Conservation (phyloP, 2,113 vertebrate genomes). For the Ctenodactylus gundi region DNA sequence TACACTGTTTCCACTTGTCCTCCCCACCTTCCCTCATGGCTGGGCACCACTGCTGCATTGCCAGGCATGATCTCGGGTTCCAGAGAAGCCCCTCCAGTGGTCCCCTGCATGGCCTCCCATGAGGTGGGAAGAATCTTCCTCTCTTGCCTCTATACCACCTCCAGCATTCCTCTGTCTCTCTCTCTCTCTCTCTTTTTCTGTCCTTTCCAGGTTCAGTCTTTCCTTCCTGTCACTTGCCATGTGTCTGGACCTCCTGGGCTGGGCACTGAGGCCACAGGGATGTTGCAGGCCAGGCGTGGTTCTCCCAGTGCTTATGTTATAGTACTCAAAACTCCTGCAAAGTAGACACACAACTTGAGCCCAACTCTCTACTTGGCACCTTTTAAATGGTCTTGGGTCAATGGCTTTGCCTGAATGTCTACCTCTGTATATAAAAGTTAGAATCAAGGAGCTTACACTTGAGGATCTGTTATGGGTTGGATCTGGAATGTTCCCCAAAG, state of each 20-base stretch:
- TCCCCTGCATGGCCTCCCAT: not conserved
- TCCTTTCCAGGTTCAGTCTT: not conserved
- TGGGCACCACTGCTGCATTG: not conserved
- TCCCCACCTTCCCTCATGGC: not conserved
- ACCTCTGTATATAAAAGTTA: conserved; percentile 28
- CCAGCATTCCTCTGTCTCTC: not conserved
- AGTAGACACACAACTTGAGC: not conserved
- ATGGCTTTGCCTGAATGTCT: conserved; percentile 16
- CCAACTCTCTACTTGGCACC: not conserved
- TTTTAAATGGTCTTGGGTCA: conserved; percentile 34
- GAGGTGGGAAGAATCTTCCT: not conserved
- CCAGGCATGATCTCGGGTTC: not conserved
- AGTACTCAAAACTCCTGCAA: not conserved
- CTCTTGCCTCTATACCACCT: not conserved
- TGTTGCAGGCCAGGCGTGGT: not conserved
- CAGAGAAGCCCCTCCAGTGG: not conserved
- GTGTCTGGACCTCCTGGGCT: not conserved
- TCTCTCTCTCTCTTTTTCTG: not conserved
- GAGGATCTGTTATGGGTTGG: no score
- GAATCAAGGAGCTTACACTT: not conserved
- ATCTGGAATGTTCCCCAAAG: no score
- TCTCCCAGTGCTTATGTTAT: not conserved
- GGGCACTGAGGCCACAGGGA: not conserved
- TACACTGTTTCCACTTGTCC: not conserved
- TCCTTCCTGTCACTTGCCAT: not conserved